phyloP scores from a whole-genome alignment of 1,140 invertebrate species.

The Agrilus planipennis region DNA sequence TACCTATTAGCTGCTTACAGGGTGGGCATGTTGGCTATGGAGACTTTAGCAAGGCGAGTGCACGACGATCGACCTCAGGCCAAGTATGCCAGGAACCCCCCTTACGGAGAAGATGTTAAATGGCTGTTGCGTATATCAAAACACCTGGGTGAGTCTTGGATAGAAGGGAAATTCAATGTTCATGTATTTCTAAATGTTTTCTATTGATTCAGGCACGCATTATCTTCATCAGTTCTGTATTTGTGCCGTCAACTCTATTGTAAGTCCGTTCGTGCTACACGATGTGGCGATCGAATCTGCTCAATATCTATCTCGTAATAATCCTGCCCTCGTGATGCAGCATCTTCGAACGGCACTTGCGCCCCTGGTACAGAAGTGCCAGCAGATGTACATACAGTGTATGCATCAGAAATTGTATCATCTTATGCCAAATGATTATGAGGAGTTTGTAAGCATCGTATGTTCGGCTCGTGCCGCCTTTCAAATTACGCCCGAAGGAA shows the following conservation, averaged over 20 bases:
- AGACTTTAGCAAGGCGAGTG: slow-evolving; percentile 82
- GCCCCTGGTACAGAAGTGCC: slow-evolving; percentile 89
- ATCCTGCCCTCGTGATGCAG: slow-evolving; percentile 70
- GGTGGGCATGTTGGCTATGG: slow-evolving; percentile 91
- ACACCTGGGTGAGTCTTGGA: slow-evolving; percentile 48
- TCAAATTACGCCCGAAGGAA: slow-evolving; percentile 85
- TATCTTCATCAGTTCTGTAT: slow-evolving; percentile 94
- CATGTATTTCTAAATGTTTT: slow-evolving; percentile 7
- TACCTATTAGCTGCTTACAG: slow-evolving; percentile 84
- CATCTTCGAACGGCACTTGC: slow-evolving; percentile 75
- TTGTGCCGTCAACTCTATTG: slow-evolving; percentile 89
- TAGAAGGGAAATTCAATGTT: neutral
- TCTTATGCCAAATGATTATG: slow-evolving; percentile 78
- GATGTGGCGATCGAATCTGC: slow-evolving; percentile 89
- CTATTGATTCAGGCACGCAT: slow-evolving; percentile 56
- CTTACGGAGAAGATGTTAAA: slow-evolving; percentile 96
- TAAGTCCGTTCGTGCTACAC: slow-evolving; percentile 90
- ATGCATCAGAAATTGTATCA: slow-evolving; percentile 93
- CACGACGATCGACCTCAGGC: slow-evolving; percentile 91
- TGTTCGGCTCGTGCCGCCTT: slow-evolving; percentile 82
- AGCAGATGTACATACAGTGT: slow-evolving; percentile 95
- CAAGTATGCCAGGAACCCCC: slow-evolving; percentile 89
- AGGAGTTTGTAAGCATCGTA: slow-evolving; percentile 89
- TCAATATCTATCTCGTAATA: slow-evolving; percentile 74
- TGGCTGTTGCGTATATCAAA: slow-evolving; percentile 88